phyloP scores from a whole-genome alignment of 1,140 invertebrate genomes.

The Vanessa tameamea region DNA sequence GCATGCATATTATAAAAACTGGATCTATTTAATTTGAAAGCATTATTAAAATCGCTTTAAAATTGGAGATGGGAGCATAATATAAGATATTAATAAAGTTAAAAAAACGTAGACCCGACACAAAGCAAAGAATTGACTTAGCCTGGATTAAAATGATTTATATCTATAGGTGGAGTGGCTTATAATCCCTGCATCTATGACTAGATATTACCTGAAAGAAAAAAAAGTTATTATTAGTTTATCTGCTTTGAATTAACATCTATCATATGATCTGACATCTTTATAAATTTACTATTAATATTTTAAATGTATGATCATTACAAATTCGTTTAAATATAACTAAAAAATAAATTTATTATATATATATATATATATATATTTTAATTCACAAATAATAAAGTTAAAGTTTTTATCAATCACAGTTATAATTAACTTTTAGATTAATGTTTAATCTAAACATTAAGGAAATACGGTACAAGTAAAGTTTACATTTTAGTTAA shows the following conservation, averaged over 20 bases:
- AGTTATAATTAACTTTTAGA: too few relatives aligned
- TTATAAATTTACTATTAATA: too few relatives aligned
- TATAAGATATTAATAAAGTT: background rate
- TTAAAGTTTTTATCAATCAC: too few relatives aligned
- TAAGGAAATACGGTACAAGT: too few relatives aligned
- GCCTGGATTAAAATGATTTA: conserved; percentile 42
- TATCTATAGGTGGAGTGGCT: conserved; percentile 7
- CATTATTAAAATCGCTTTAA: background rate
- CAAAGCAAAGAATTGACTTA: conserved; percentile 1
- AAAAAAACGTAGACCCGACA: conserved; percentile 36
- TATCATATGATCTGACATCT: too few relatives aligned
- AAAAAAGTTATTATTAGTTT: conserved; percentile 7
- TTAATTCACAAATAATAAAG: too few relatives aligned
- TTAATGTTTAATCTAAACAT: too few relatives aligned
- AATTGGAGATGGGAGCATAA: background rate
- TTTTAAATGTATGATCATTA: too few relatives aligned
- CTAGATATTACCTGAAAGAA: conserved; percentile 39
- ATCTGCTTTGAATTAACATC: background rate
- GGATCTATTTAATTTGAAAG: background rate
- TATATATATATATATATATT: too few relatives aligned
- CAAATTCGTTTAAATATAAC: too few relatives aligned
- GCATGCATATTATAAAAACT: background rate
- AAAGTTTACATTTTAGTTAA: too few relatives aligned
- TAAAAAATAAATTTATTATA: too few relatives aligned
- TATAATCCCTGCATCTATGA: conserved; percentile 12